Base-by-base conservation (phyloP, 2,888 invertebrate species). In the Congeria kusceri region DNA sequence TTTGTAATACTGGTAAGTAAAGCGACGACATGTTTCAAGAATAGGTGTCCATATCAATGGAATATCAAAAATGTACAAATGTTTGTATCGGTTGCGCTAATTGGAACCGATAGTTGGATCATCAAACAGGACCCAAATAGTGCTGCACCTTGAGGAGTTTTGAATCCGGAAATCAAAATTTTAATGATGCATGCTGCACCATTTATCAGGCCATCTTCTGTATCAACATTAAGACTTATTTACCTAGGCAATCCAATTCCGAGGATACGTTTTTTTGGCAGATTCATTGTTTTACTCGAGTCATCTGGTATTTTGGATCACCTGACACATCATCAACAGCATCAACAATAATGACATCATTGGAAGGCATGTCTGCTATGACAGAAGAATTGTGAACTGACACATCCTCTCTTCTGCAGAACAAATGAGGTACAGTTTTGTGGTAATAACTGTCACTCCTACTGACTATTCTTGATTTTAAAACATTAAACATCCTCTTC, bases 121-220 rank as follows among this genome's bases (percentile, higher is more conserved):
- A 49, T 75, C 73, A 80, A 85, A 80, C 20, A 61, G 27, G 18
- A 82, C 82, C 71, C 76, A 77, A 53, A 69, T 23, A 49, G 75
- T 68, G 46, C 73, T 73, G 44, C 53, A 46, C 32, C 69, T 61
- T 0, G n/a, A 15, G 23, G 70, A 74, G 39, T 62, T 47, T 47
- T 59, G n/a, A 3, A 76, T 67, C n/a, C 72, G 25, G 49, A 62
- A 78, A 32, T 84, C 77, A 62, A 81, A 75, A 49, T 73, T 29
- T 62, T 77, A 47, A 83, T 65, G n/a, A 56, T 20, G 58, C 80
- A 80, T 5, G 69, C 44, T 56, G 77, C 44, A 23, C 80, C 80
- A 78, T 80, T 80, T 39, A 77, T 77, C 28, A 77, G 18, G 15
- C 77, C 80, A 77, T 80, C 80, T 46, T 69, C 62, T 46, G 62